phyloP scores from a whole-genome alignment of 2,113 vertebrate genomes.

The Platichthys stellatus region DNA sequence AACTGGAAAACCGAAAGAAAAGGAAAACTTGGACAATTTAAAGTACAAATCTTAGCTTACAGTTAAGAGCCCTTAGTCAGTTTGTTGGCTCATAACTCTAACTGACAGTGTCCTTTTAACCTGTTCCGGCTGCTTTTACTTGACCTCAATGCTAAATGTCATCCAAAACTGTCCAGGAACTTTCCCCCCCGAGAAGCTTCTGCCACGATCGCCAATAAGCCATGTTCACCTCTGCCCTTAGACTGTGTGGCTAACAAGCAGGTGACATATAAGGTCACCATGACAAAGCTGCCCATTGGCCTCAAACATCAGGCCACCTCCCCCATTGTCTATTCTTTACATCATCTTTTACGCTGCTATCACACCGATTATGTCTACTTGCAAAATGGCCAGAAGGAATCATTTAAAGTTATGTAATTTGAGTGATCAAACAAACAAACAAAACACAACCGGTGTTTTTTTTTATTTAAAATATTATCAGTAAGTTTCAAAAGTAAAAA shows the following conservation, averaged over 20 bases:
- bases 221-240: too few relatives aligned
- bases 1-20: not conserved
- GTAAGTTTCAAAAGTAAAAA: not conserved
- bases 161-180: not conserved
- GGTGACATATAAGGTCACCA: not conserved
- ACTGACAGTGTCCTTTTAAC: too few relatives aligned
- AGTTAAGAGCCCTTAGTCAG: too few relatives aligned
- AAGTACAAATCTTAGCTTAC: conserved; percentile 16
- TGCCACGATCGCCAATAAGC: too few relatives aligned
- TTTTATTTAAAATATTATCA: not conserved
- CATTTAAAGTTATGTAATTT: too few relatives aligned
- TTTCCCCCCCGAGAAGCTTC: not conserved
- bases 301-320: not conserved
- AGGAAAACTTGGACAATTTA: not conserved
- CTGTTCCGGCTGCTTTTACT: not conserved
- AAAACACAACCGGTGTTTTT: not conserved
- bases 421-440: not conserved
- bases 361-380: not conserved
- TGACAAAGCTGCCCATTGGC: not conserved
- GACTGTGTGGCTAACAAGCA: not conserved
- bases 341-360: not conserved
- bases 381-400: too few relatives aligned
- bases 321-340: not conserved
- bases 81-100: too few relatives aligned
- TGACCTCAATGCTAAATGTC: not conserved